Evolutionary conservation across 2,888 invertebrate genomes (phyloP).

Genomic region (Mythimna vitellina): DNA sequence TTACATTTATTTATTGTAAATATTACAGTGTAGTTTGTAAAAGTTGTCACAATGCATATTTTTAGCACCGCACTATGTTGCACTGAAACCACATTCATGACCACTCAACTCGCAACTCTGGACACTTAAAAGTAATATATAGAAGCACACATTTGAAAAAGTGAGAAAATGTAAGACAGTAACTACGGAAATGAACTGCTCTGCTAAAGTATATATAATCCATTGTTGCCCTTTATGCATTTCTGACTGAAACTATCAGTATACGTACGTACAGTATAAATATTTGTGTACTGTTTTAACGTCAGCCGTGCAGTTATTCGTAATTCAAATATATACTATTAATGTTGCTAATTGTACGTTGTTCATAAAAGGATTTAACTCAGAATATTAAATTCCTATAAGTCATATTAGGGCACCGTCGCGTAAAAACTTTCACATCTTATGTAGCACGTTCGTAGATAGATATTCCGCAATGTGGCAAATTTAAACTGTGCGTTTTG

Average conservation of each 20-base stretch:
- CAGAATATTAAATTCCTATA: neutral
- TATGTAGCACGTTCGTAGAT: constrained; percentile 29
- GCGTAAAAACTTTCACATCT: constrained; percentile 9
- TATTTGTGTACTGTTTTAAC: constrained; percentile 7
- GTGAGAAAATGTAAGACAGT: constrained; percentile 4
- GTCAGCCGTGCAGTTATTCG: constrained; percentile 12
- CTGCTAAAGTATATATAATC: neutral
- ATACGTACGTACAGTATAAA: neutral
- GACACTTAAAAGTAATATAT: neutral
- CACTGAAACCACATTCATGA: constrained; percentile 21
- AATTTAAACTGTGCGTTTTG: neutral
- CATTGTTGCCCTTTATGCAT: neutral
- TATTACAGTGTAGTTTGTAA: neutral
- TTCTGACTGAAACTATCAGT: constrained; percentile 2
- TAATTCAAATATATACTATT: constrained; percentile 12
- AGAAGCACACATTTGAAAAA: neutral
- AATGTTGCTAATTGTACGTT: constrained; percentile 12
- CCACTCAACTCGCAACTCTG: neutral
- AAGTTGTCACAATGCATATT: constrained; percentile 8
- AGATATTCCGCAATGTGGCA: constrained; percentile 8
- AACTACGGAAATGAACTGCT: neutral
- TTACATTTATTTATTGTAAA: constrained; percentile 2
- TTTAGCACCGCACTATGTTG: constrained; percentile 1
- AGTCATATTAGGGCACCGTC: constrained; percentile 2
- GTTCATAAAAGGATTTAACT: neutral